These are phyloP conservation scores for Clamator glandarius DNA, from an alignment of 2,797 vertebrate genomes.

Conservation along the genomic window DNA sequence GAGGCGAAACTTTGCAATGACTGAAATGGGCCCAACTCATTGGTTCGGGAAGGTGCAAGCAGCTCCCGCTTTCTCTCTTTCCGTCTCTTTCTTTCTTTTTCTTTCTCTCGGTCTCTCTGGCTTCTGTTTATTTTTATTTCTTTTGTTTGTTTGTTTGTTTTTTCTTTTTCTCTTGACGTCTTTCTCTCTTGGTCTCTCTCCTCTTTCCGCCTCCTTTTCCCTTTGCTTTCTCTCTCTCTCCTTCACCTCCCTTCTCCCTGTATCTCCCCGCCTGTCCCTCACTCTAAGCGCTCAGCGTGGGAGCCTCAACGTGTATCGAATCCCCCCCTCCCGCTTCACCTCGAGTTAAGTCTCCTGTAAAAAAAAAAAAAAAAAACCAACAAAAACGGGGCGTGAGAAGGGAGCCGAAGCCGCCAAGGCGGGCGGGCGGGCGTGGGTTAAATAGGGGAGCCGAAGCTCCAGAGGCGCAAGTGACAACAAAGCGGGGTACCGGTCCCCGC, in stretches of 20 bases:
- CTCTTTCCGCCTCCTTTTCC: background rate
- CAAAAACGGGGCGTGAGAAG: background rate
- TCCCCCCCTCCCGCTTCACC: background rate
- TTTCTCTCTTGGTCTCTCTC: background rate
- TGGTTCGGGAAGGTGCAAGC: background rate
- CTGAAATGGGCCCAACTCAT: background rate
- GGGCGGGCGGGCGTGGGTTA: background rate
- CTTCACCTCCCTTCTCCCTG: background rate
- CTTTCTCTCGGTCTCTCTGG: too few relatives aligned
- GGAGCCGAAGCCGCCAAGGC: background rate
- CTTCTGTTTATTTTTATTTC: background rate
- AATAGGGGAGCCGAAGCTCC: background rate
- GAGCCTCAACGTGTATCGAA: background rate
- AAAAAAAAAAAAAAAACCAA: too few relatives aligned
- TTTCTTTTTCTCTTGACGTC: background rate
- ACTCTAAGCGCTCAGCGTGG: background rate
- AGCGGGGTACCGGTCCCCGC: background rate
- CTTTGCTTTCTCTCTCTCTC: background rate
- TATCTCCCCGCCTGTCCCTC: background rate
- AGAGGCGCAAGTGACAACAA: conserved; percentile 6
- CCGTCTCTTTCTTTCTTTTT: background rate
- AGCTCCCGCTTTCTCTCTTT: background rate
- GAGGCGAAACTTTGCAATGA: background rate
- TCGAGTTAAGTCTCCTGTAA: background rate
- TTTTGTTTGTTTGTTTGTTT: too few relatives aligned